A percentile compares a stretch with the other conserved stretches of the same genome.
phyloP scores from a whole-genome alignment of 2,888 invertebrate species.

The Barypeithes pellucidus region DNA sequence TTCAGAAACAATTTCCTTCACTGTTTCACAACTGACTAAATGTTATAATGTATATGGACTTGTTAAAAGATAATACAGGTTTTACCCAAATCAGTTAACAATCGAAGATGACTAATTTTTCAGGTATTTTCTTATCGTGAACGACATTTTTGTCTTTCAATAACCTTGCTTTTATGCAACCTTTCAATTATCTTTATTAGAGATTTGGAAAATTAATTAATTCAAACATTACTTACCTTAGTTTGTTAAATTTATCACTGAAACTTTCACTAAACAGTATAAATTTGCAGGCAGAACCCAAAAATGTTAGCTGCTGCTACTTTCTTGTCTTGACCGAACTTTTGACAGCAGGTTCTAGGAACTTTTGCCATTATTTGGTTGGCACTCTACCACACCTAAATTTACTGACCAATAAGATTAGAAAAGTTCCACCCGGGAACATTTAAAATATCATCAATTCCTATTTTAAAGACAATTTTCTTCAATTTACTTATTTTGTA shows the following conservation, averaged over 20 bases:
- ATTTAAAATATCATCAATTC: neutral
- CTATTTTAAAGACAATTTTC: neutral
- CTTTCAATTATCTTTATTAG: neutral
- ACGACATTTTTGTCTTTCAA: neutral
- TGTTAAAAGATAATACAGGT: conserved; percentile 10
- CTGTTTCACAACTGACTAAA: neutral
- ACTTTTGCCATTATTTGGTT: conserved; percentile 14
- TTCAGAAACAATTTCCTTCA: neutral
- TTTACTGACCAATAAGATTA: conserved; percentile 17
- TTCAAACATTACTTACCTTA: conserved; percentile 1
- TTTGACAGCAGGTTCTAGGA: neutral
- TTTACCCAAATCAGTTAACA: conserved; percentile 11
- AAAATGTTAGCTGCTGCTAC: neutral
- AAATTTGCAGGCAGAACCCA: neutral
- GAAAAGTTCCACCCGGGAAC: neutral
- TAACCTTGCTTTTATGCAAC: neutral
- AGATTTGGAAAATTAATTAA: neutral
- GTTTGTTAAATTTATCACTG: neutral
- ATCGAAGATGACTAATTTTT: conserved; percentile 9
- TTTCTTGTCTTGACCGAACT: too few relatives aligned
- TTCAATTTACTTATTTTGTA: neutral
- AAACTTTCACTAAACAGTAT: neutral
- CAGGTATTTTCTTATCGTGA: conserved; percentile 14
- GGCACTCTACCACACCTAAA: conserved; percentile 25
- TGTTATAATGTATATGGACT: neutral